phyloP scores from a whole-genome alignment of 1,140 invertebrate genomes.

The Parapsyche elsis region DNA sequence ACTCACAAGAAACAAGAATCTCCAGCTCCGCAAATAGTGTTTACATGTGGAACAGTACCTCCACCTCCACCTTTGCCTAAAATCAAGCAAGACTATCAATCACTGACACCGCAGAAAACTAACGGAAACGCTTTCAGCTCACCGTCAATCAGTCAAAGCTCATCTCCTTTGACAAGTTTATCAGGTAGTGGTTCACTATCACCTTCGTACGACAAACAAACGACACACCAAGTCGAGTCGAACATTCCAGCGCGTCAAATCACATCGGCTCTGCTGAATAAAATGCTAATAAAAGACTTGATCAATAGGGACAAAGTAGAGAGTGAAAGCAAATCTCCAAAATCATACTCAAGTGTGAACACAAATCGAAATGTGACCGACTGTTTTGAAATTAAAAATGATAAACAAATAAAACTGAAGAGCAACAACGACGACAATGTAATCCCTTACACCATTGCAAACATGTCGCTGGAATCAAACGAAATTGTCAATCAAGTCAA shows the following conservation, averaged over 20 bases:
- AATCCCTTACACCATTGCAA: slow-evolving; percentile 5
- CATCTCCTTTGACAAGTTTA: slow-evolving; percentile 50
- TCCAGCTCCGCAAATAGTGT: background rate
- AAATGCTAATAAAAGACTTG: slow-evolving; percentile 43
- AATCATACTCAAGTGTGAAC: background rate
- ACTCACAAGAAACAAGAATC: slow-evolving; percentile 26
- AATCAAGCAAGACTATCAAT: slow-evolving; percentile 34
- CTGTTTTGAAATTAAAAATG: background rate
- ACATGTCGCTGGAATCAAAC: background rate
- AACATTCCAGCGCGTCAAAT: slow-evolving; percentile 50
- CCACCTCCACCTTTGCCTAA: slow-evolving; percentile 44
- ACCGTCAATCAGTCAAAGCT: slow-evolving; percentile 48
- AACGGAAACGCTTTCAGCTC: slow-evolving; percentile 31
- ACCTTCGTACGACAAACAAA: slow-evolving; percentile 46
- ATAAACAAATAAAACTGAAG: background rate
- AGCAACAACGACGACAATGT: slow-evolving; percentile 36
- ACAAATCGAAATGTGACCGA: background rate
- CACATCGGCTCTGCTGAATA: slow-evolving; percentile 52
- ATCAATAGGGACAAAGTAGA: slow-evolving; percentile 41
- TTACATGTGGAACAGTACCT: slow-evolving; percentile 23
- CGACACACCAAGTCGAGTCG: slow-evolving; percentile 22
- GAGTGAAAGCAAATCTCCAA: slow-evolving; percentile 10
- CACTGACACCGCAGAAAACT: background rate
- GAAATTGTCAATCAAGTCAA: slow-evolving; percentile 27
- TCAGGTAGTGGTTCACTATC: slow-evolving; percentile 52